Base-by-base conservation (phyloP, 1,140 invertebrate genomes). In the Pseudomyrmex gracilis region DNA sequence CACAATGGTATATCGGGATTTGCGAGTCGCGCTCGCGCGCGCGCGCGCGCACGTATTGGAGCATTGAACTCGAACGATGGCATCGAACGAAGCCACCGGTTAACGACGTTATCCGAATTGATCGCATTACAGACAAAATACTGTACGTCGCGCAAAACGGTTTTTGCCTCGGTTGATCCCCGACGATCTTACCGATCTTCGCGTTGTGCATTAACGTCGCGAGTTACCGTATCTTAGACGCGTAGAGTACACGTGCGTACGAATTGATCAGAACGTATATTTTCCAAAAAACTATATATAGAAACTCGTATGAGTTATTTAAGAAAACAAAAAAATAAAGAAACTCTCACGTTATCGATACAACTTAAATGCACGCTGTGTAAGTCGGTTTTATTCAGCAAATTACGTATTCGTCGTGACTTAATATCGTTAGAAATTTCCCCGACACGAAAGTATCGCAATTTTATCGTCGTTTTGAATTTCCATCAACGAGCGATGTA, bases 1-100 rank as follows among this genome's bases (percentile, higher is more conserved):
- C 76, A 80, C 76, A 80, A 80, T 80, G 45, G 66, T 17, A 68
- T 78, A 58, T 47, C 53, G 53, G 66, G 64, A 58, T 80, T 80
- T 58, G 66, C 10, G 63, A 78, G 34, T 60, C 53, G 64, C 53
- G 20, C 43, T 34, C 24, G 3, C 34, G 34, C 34, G 34, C 34
- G 34, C 34, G 24, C 24, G 24, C 24, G 24, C 24, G 61, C n/a
- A n/a, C 24, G 64, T 78, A 70, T 80, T 47, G 22, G 53, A 71
- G 66, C 66, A 24, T 49, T 58, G 53, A 80, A 78, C 51, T 58
- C 76, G 43, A 17, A 68, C 63, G 2, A 5, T 20, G 66, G 43
- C 66, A 51, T 57, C 34, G 34, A 22, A 58, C 55, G 43, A 80
- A 70, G 12, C 43, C 43, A 10, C 55, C 66, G 53, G 20, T 58